Evolutionary conservation across 2,888 invertebrate genomes (phyloP).

Genomic region (Aquatica leii): DNA sequence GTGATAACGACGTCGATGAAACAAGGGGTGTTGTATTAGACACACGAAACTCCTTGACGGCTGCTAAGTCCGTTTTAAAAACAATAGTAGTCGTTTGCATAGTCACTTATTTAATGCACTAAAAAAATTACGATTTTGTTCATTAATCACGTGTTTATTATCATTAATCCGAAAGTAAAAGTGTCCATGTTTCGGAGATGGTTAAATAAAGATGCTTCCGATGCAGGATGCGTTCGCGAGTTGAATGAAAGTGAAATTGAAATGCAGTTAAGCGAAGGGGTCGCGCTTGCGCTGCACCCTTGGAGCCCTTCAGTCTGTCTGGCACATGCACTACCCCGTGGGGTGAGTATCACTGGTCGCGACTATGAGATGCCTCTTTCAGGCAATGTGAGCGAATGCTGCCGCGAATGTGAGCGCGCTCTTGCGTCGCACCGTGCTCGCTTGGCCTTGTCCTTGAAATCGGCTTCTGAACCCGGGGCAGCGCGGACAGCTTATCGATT

Average conservation of each 20-base stretch:
- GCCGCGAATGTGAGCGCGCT: constrained; percentile 39
- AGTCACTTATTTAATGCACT: constrained; percentile 26
- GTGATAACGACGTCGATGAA: constrained; percentile 55
- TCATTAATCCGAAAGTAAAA: constrained; percentile 39
- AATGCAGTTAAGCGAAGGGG: constrained; percentile 52
- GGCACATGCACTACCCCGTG: constrained; percentile 63
- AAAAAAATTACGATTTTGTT: background rate
- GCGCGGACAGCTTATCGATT: constrained; percentile 58
- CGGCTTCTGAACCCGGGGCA: constrained; percentile 60
- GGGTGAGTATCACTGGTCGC: constrained; percentile 38
- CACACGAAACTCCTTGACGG: constrained; percentile 54
- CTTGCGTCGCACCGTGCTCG: constrained; percentile 54
- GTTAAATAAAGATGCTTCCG: constrained; percentile 58
- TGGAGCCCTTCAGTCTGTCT: constrained; percentile 66
- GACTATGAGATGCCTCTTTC: constrained; percentile 29
- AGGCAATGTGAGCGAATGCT: constrained; percentile 39
- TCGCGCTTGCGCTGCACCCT: constrained; percentile 44
- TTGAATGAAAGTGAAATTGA: constrained; percentile 62
- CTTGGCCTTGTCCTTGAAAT: constrained; percentile 69
- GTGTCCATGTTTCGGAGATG: constrained; percentile 37
- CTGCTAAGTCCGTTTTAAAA: constrained; percentile 53
- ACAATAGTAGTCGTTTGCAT: constrained; percentile 68
- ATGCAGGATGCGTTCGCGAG: constrained; percentile 54
- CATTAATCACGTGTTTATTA: background rate
- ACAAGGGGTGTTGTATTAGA: constrained; percentile 53